These are phyloP conservation scores for Danio choprae DNA, from an alignment of 2,797 vertebrate genomes.

Conservation along the genomic window DNA sequence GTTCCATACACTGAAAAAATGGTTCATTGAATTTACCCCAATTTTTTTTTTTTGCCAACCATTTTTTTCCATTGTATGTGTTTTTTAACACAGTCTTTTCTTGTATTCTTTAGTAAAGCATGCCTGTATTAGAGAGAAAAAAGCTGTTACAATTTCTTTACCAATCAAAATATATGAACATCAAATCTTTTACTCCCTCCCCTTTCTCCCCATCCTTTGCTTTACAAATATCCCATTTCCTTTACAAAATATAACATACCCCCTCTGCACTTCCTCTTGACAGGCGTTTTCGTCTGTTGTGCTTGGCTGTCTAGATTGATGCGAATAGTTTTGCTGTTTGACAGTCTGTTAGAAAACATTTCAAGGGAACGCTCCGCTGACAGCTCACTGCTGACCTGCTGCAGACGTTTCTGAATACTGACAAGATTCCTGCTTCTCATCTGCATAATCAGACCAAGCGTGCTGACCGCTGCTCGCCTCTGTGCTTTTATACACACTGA, in stretches of 20 bases:
- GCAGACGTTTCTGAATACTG: not conserved
- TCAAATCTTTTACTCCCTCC: not conserved
- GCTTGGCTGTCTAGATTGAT: conserved; percentile 44
- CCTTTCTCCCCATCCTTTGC: not conserved
- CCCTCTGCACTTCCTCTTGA: conserved; percentile 6
- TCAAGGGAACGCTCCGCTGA: conserved; percentile 23
- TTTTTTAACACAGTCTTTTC: no score
- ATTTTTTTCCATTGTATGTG: no score
- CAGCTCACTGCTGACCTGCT: conserved; percentile 16
- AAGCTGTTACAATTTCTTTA: not conserved
- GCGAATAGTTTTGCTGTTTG: conserved; percentile 44
- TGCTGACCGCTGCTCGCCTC: not conserved
- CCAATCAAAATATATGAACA: conserved; percentile 28
- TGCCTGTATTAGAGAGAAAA: not conserved
- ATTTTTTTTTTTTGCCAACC: no score
- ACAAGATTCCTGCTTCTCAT: conserved; percentile 15
- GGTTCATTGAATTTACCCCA: no score
- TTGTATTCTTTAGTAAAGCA: not conserved
- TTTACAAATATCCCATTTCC: conserved; percentile 42
- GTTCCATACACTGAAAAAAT: no score
- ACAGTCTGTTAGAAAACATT: conserved; percentile 46
- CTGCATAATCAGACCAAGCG: conserved; percentile 20
- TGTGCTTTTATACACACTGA: not conserved
- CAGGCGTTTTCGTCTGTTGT: conserved; percentile 37
- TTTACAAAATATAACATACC: conserved; percentile 4